A percentile compares a stretch with the other conserved stretches of the same genome.
phyloP scores from a whole-genome alignment of 2,797 vertebrate species.

The Bryconaethiops microstoma region DNA sequence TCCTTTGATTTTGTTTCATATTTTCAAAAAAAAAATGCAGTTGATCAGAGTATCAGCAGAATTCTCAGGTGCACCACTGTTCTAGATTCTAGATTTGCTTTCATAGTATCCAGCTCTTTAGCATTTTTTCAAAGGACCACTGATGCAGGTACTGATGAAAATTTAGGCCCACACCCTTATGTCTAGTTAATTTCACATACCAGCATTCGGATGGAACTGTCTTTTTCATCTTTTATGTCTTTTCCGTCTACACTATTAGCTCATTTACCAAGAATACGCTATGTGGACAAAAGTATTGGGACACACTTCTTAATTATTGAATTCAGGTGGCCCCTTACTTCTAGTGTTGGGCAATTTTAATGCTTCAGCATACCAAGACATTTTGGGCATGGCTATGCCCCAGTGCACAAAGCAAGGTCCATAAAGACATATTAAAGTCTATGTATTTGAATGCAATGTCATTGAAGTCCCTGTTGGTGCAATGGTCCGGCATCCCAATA shows the following conservation, averaged over 20 bases:
- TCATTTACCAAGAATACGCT: neutral
- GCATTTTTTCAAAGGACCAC: neutral
- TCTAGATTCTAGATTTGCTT: neutral
- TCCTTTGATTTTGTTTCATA: neutral
- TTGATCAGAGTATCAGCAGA: neutral
- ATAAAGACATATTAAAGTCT: too few species aligned
- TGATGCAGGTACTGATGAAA: neutral
- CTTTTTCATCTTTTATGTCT: neutral
- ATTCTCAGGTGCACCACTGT: neutral
- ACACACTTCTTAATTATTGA: too few species aligned
- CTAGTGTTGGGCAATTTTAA: too few species aligned
- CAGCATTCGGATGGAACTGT: neutral
- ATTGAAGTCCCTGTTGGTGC: too few species aligned
- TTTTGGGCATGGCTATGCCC: too few species aligned
- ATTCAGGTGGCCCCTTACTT: too few species aligned
- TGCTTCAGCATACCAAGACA: too few species aligned
- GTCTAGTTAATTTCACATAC: neutral
- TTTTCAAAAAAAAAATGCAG: neutral
- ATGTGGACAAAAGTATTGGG: too few species aligned
- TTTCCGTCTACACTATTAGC: constrained; percentile 1
- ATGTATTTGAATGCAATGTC: too few species aligned
- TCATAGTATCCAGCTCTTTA: neutral
- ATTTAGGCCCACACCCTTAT: neutral
- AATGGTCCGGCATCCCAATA: too few species aligned
- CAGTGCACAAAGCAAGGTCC: too few species aligned